Conservation (phyloP, 2,797 vertebrate genomes). For the Acanthiza pusilla region DNA sequence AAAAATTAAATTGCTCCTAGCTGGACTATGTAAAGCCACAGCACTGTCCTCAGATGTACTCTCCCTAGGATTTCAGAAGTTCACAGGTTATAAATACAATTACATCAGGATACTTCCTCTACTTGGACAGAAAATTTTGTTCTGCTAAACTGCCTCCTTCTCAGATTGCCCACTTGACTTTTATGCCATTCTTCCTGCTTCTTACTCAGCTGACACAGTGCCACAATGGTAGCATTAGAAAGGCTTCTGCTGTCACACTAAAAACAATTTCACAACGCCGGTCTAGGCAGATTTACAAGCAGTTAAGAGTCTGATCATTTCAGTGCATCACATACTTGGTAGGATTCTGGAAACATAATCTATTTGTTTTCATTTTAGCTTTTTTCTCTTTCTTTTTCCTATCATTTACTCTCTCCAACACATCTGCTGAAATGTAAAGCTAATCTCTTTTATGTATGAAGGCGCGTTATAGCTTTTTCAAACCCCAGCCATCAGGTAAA, state of each 20-base stretch:
- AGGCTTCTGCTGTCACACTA: neutral
- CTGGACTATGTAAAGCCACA: neutral
- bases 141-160: neutral
- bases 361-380: constrained; percentile 13
- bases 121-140: neutral
- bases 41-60: constrained; percentile 4
- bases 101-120: neutral
- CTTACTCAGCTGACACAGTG: neutral
- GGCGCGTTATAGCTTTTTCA: neutral
- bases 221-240: constrained; percentile 21
- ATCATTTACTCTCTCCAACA: neutral
- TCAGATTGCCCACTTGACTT: constrained; percentile 9
- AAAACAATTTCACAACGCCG: neutral
- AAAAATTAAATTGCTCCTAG: neutral
- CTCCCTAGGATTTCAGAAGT: neutral
- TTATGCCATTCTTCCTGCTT: neutral
- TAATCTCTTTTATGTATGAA: constrained; percentile 8
- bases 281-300: constrained; percentile 51
- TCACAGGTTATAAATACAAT: constrained; percentile 1
- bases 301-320: constrained; percentile 34
- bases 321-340: neutral
- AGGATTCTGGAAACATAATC: constrained; percentile 29
- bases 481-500: constrained; percentile 15
- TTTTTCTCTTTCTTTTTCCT: neutral
- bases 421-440: constrained; percentile 5